These are phyloP conservation scores for Hydrotaea diabolus DNA, from an alignment of 2,888 invertebrate species.

Conservation along the genomic window DNA sequence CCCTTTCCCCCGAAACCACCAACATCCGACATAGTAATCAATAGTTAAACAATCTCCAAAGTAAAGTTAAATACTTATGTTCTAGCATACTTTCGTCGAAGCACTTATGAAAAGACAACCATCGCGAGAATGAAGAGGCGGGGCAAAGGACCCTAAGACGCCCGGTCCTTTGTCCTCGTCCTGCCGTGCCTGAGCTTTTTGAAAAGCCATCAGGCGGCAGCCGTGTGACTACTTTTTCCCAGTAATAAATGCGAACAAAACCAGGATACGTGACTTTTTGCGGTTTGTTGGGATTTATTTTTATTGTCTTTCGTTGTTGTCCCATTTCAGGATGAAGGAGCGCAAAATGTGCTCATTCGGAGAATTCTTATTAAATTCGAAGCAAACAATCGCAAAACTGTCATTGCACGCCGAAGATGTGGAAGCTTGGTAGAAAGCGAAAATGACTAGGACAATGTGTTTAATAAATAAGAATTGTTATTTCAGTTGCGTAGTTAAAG, in stretches of 20 bases:
- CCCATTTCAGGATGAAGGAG: slow-evolving; percentile 22
- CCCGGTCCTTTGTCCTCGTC: neutral
- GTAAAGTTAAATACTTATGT: slow-evolving; percentile 24
- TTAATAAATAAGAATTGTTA: slow-evolving; percentile 26
- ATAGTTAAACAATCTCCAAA: slow-evolving; percentile 33
- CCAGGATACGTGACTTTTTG: slow-evolving; percentile 77
- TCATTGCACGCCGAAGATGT: neutral
- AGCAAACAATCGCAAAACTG: slow-evolving; percentile 35
- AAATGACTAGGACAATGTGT: slow-evolving; percentile 16
- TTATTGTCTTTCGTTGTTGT: slow-evolving; percentile 28
- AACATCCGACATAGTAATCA: neutral
- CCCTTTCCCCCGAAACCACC: neutral
- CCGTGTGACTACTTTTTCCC: slow-evolving; percentile 3
- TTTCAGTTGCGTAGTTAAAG: slow-evolving; percentile 3
- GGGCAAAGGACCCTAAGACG: neutral
- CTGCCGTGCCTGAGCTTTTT: neutral
- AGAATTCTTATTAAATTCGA: slow-evolving; percentile 33
- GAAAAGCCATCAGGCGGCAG: slow-evolving; percentile 11
- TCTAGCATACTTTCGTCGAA: neutral
- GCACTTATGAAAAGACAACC: neutral
- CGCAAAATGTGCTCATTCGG: slow-evolving; percentile 25
- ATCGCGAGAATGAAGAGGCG: too few species aligned
- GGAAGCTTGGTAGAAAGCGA: neutral
- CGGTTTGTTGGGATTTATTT: slow-evolving; percentile 76
- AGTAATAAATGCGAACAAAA: slow-evolving; percentile 36